Evolutionary conservation across 2,113 vertebrate species (phyloP), one percentile per base, ranked within the genome.

Genomic region (Alectura lathami): DNA sequence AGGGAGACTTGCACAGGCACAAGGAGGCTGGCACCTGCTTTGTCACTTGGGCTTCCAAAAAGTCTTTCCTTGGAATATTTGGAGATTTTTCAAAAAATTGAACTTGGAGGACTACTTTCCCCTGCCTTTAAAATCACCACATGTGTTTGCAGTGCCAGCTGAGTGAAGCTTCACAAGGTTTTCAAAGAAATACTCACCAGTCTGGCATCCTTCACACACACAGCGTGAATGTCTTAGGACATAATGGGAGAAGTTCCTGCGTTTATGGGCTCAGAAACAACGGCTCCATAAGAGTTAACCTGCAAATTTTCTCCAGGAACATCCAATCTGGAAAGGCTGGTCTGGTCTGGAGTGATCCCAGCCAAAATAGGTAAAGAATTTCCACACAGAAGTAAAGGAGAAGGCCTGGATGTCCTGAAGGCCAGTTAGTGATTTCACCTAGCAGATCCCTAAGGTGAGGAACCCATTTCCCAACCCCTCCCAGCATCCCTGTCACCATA

Each of bases 271-370:
- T 75, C 56, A 59, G 18, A 75, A 88, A 59, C 2, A 26, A 70
- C 21, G 17, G 17, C 26, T 83, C 26, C 57, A 38, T 17, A 36
- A 69, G 13, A 20, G 22, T n/a, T 60, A 32, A 83, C 63, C 43
- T 17, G 32, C 24, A 5, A 10, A 43, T 64, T 73, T 85, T 4
- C 34, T 48, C 72, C 27, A 43, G 20, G 34, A 14, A 70, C 11
- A n/a, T 12, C 3, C 0, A 0, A 2, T 57, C 34, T 74, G 23
- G n/a, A 27, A 74, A 54, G 27, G 43, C 5, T 59, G 34, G 30
- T 79, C 32, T 64, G 43, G 20, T 29, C 32, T 40, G 15, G 17
- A 59, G 11, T 10, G n/a, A 57, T 26, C 32, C 42, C 38, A 47
- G 2, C 17, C 24, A 13, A 36, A 89, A n/a, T 0, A 57, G 9